These are phyloP conservation scores for Poeciliopsis occidentalis DNA, from an alignment of 2,113 vertebrate genomes.

Conservation along the genomic window DNA sequence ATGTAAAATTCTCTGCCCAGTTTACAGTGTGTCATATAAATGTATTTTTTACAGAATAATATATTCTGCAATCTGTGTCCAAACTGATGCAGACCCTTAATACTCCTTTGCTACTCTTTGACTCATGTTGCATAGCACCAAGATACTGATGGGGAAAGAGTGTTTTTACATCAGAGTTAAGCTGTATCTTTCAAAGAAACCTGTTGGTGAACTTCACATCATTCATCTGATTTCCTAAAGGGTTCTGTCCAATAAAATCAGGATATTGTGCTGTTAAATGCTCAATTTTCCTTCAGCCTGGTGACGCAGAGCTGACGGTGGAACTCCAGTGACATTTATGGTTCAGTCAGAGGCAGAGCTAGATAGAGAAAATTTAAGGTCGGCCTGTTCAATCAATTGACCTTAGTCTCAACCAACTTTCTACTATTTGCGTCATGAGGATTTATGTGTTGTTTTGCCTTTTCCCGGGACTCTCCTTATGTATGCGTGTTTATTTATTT, in stretches of 20 bases:
- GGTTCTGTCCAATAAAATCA: constrained; percentile 28
- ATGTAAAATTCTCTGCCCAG: no score
- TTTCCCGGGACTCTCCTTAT: background rate
- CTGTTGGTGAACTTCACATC: constrained; percentile 5
- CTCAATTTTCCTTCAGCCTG: constrained; percentile 11
- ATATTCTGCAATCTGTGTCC: background rate
- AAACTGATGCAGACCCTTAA: background rate
- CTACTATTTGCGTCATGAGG: background rate
- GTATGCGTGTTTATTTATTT: background rate
- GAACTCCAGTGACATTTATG: constrained; percentile 39
- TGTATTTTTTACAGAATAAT: no score
- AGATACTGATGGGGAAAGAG: background rate
- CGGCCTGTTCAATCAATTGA: background rate
- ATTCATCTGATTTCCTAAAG: constrained; percentile 2
- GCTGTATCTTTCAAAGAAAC: constrained; percentile 3
- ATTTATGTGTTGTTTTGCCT: background rate
- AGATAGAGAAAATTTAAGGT: constrained; percentile 21
- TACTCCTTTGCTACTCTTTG: background rate
- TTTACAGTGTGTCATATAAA: no score
- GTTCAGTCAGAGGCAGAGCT: constrained; percentile 16
- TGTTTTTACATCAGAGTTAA: background rate
- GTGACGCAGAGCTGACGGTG: constrained; percentile 31
- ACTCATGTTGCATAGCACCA: background rate
- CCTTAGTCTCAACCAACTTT: constrained; percentile 17
- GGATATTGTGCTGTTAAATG: constrained; percentile 11